Evolutionary conservation across 1,140 invertebrate species (phyloP).

Genomic region (Aphis craccivora): DNA sequence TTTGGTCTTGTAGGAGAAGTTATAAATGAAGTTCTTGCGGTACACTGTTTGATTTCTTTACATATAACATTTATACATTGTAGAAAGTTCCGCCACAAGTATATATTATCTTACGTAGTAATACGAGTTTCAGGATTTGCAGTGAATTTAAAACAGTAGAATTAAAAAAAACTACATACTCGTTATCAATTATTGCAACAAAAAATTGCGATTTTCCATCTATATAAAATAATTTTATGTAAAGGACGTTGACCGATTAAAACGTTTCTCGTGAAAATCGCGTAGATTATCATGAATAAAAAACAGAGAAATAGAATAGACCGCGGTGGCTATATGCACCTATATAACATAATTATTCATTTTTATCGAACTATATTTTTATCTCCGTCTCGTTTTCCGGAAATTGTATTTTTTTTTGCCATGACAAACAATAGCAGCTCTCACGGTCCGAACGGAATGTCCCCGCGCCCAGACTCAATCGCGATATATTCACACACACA

Average conservation of each 20-base stretch:
- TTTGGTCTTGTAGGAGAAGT: background rate
- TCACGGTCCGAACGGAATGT: conserved; percentile 19
- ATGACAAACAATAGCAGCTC: conserved; percentile 23
- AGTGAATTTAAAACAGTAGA: conserved; percentile 38
- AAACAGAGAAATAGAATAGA: background rate
- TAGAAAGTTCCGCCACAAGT: background rate
- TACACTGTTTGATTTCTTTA: background rate
- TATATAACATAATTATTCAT: conserved; percentile 17
- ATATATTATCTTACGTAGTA: background rate
- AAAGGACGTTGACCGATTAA: conserved; percentile 33
- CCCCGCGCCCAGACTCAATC: background rate
- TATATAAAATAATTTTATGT: background rate
- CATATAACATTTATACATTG: background rate
- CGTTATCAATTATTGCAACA: background rate
- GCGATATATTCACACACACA: too few species aligned
- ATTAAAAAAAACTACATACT: background rate
- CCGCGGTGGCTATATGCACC: background rate
- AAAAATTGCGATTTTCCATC: conserved; percentile 2
- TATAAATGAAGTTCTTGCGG: background rate
- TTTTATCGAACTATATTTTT: conserved; percentile 34
- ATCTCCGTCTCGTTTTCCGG: conserved; percentile 37
- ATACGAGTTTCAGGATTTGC: background rate
- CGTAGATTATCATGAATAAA: conserved; percentile 1
- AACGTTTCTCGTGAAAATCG: conserved; percentile 33
- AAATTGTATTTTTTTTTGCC: background rate